phyloP scores from a whole-genome alignment of 1,140 invertebrate genomes.

The Heliothis subflexa region DNA sequence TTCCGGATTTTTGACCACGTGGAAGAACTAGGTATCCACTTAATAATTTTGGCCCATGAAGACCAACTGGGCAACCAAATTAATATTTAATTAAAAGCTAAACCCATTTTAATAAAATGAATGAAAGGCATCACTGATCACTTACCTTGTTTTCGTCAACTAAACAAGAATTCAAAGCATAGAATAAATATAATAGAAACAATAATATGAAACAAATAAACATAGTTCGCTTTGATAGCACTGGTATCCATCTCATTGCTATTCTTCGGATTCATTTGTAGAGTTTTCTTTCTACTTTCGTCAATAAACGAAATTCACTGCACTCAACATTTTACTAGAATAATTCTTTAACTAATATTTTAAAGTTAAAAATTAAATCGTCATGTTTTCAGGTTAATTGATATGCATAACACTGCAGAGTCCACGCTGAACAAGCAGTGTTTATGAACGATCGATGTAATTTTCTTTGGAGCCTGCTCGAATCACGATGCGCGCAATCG shows the following conservation, averaged over 20 bases:
- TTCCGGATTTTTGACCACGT: too few species aligned
- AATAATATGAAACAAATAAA: conserved; percentile 82
- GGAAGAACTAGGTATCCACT: too few species aligned
- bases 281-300: conserved; percentile 45
- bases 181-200: conserved; percentile 83
- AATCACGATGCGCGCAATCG: conserved; percentile 40
- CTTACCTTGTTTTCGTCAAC: conserved; percentile 80
- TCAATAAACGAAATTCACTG: conserved; percentile 26
- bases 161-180: conserved; percentile 81
- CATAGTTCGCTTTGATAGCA: conserved; percentile 76
- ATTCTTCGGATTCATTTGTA: conserved; percentile 73
- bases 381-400: conserved; percentile 14
- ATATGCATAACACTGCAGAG: conserved; percentile 40
- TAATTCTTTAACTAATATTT: conserved; percentile 5
- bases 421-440: conserved; percentile 19
- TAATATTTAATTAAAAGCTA: not conserved
- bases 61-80: too few species aligned
- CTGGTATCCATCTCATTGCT: conserved; percentile 80
- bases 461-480: conserved; percentile 31
- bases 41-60: too few species aligned
- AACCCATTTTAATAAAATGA: too few species aligned
- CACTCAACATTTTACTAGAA: conserved; percentile 4
- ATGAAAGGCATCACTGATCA: too few species aligned
- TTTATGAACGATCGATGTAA: conserved; percentile 44
- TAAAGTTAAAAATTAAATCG: not conserved